Conservation (phyloP, 2,113 vertebrate species). For the Calonectris borealis region DNA sequence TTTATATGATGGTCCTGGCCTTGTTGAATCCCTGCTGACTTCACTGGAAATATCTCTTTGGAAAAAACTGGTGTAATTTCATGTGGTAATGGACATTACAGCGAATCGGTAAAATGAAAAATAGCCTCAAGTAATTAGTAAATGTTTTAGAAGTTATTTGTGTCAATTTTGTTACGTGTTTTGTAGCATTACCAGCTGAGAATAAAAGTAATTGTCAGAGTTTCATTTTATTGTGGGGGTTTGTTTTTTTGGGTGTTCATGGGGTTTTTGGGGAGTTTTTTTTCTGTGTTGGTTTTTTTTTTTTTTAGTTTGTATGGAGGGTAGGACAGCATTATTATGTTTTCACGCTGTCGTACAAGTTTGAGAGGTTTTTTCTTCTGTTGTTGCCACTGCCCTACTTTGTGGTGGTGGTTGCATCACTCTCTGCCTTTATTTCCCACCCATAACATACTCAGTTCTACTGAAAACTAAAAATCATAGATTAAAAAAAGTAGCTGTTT, state of each 20-base stretch:
- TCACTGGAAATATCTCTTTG: conserved; percentile 6
- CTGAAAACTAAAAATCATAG: neutral
- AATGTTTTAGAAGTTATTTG: neutral
- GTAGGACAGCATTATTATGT: neutral
- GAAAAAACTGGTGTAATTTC: neutral
- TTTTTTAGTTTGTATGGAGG: neutral
- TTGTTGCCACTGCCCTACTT: neutral
- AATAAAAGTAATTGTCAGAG: neutral
- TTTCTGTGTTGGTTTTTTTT: too few species aligned
- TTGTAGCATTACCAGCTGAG: neutral
- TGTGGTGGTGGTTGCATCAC: neutral
- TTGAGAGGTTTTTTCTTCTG: neutral
- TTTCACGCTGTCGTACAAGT: neutral
- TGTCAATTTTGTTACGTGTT: neutral
- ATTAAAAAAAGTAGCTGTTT: neutral
- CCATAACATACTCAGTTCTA: neutral
- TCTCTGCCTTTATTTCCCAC: neutral
- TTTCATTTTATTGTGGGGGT: neutral
- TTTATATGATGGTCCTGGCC: conserved; percentile 21
- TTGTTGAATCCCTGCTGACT: neutral
- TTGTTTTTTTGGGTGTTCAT: too few species aligned
- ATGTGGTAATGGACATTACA: neutral
- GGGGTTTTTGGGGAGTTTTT: too few species aligned
- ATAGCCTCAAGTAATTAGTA: neutral
- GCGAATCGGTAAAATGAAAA: neutral